A percentile compares a stretch with the other conserved stretches of the same genome.
phyloP scores from a whole-genome alignment of 2,888 invertebrate genomes.

The Caenorhabditis panamensis region DNA sequence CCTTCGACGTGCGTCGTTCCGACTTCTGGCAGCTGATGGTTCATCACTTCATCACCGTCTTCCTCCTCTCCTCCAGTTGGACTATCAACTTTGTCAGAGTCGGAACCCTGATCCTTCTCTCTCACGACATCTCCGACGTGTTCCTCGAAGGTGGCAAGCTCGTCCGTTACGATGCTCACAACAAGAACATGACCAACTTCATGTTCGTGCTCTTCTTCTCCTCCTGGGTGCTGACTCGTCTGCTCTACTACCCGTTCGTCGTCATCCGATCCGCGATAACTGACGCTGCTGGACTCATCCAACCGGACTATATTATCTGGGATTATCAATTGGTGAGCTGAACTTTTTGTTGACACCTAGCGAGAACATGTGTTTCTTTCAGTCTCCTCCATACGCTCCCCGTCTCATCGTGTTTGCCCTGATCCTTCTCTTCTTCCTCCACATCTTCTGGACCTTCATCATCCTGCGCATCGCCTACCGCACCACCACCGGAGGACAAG shows the following conservation, averaged over 20 bases:
- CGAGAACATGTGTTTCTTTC: conserved; percentile 1
- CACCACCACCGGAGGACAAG: conserved; percentile 61
- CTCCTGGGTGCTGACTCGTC: conserved; percentile 76
- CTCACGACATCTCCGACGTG: conserved; percentile 83
- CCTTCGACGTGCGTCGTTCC: conserved; percentile 82
- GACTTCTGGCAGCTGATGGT: conserved; percentile 83
- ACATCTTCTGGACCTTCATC: conserved; percentile 79
- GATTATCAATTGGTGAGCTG: conserved; percentile 61
- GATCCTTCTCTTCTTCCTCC: conserved; percentile 71
- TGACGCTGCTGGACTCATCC: conserved; percentile 76
- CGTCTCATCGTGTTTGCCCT: conserved; percentile 75
- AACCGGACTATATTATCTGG: conserved; percentile 76
- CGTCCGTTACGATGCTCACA: conserved; percentile 72
- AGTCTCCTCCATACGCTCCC: conserved; percentile 75
- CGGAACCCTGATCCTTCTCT: conserved; percentile 82
- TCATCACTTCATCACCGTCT: conserved; percentile 83
- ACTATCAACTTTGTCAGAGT: conserved; percentile 76
- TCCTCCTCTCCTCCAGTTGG: conserved; percentile 82
- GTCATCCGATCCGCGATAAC: conserved; percentile 74
- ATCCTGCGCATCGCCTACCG: conserved; percentile 68
- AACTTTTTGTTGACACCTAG: not conserved
- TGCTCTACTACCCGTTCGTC: conserved; percentile 76
- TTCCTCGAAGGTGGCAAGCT: conserved; percentile 82
- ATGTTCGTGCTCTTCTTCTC: conserved; percentile 75
- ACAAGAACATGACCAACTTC: conserved; percentile 68